Percentiles rank a stretch among this genome's conserved stretches.
These are phyloP conservation scores for Gallinago media DNA, from an alignment of 2,113 vertebrate genomes.

Conservation along the genomic window DNA sequence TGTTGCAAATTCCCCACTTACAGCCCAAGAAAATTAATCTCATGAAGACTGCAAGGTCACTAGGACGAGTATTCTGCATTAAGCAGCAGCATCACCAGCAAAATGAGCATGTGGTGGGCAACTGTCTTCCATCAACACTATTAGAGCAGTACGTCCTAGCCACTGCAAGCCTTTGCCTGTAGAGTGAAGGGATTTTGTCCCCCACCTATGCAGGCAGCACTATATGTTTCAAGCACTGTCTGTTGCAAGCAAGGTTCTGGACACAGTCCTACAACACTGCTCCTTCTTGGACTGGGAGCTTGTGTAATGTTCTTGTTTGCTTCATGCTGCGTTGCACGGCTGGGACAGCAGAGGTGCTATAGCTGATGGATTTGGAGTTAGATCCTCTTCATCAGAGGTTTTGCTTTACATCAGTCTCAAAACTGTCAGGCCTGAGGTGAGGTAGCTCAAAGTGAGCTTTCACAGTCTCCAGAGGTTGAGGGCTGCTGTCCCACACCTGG, in stretches of 20 bases:
- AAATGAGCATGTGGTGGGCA: background rate
- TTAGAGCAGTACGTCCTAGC: background rate
- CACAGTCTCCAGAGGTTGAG: background rate
- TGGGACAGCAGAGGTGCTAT: background rate
- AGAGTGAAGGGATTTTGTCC: background rate
- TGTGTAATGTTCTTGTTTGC: background rate
- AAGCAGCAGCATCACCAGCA: background rate
- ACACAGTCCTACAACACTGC: background rate
- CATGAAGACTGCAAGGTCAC: background rate
- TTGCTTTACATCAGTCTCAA: background rate
- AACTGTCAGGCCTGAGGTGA: background rate
- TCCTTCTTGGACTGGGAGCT: background rate
- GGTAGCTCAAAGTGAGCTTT: background rate
- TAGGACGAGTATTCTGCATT: background rate
- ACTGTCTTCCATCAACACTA: background rate
- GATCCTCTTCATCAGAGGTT: background rate
- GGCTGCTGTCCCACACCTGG: background rate
- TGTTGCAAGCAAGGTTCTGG: background rate
- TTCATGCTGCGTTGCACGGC: accelerated
- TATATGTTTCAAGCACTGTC: background rate
- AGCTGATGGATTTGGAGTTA: background rate
- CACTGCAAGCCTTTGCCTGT: background rate
- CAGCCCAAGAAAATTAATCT: background rate
- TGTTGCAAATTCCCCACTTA: background rate
- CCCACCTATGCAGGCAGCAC: background rate